Conservation (phyloP, 1,140 invertebrate genomes). For the Lepidurus apus region DNA sequence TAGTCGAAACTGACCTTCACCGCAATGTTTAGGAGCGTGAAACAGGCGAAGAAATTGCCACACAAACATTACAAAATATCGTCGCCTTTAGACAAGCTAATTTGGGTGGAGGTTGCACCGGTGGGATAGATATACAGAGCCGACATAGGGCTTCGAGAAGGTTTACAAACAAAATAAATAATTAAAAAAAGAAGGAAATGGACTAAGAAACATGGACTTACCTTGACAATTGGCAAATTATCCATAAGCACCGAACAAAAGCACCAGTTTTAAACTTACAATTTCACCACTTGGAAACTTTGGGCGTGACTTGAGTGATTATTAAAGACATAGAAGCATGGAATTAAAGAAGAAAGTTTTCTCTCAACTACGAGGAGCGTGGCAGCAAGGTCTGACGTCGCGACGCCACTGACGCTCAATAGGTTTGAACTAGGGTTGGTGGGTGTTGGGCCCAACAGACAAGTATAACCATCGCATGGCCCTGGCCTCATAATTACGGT, state of each 20-base stretch:
- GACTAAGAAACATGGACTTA: background rate
- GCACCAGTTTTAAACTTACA: background rate
- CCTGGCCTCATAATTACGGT: background rate
- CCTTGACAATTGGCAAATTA: background rate
- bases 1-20: background rate
- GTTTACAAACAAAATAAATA: background rate
- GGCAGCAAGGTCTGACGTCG: slow-evolving; percentile 14
- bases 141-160: background rate
- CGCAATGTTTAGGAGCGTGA: slow-evolving; percentile 3
- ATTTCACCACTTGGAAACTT: background rate
- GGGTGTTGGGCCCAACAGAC: background rate
- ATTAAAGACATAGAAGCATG: background rate
- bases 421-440: background rate
- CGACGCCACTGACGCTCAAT: slow-evolving; percentile 14
- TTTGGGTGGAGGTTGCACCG: background rate
- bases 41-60: background rate
- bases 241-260: background rate
- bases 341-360: background rate
- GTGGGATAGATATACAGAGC: background rate
- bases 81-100: background rate
- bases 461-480: background rate
- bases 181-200: background rate
- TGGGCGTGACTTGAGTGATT: background rate
- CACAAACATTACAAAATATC: background rate
- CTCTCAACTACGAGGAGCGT: background rate